Percentiles rank a stretch among this genome's conserved stretches.
Conservation (phyloP, 2,113 vertebrate genomes). For the Bos taurus region ARS-UCD2.0 NC_037338.1:27074501-27075000, state of each 20-base stretch:
- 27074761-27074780: conserved; percentile 34
- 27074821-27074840: not conserved
- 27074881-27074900: not conserved
- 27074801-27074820: conserved; percentile 25
- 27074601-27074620: conserved; percentile 63
- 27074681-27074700: conserved; percentile 55
- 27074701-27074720: conserved; percentile 65
- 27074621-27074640: conserved; percentile 71
- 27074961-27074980: not conserved
- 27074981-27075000: not conserved
- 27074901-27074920: not conserved
- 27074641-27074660: conserved; percentile 62
- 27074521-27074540: not conserved
- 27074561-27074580: conserved; percentile 46
- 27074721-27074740: conserved; percentile 51
- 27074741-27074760: conserved; percentile 67
- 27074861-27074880: not conserved
- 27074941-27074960: not conserved
- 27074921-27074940: not conserved
- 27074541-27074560: conserved; percentile 44
- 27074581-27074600: conserved; percentile 48
- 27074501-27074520: not conserved
- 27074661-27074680: conserved; percentile 66
- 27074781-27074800: conserved; percentile 2
- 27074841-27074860: not conserved